These are phyloP conservation scores for Xestia sexstrigata DNA, from an alignment of 2,888 invertebrate genomes.

Conservation along the genomic window DNA sequence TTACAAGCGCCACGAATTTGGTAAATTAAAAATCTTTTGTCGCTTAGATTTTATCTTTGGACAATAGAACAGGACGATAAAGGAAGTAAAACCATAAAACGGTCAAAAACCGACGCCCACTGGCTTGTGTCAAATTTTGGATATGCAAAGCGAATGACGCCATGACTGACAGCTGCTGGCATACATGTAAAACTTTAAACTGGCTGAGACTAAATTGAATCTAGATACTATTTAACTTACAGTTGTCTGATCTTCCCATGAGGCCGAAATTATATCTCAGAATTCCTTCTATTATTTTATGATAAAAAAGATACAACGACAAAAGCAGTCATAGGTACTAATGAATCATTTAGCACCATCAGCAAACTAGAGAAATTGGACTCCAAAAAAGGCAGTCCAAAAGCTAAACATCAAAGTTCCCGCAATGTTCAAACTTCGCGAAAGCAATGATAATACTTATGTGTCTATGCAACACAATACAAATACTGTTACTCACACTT, in stretches of 20 bases:
- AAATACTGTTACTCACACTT: conserved; percentile 40
- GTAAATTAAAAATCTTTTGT: conserved; percentile 68
- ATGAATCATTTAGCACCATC: not conserved
- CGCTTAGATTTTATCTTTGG: conserved; percentile 67
- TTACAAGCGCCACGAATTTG: conserved; percentile 64
- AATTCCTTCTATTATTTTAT: no score
- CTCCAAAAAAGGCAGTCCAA: conserved; percentile 4
- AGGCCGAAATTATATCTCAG: not conserved
- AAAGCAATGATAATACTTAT: conserved; percentile 40
- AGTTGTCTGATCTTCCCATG: not conserved
- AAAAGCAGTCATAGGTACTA: not conserved
- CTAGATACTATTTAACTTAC: not conserved
- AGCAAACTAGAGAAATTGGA: conserved; percentile 1
- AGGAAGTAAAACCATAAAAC: conserved; percentile 74
- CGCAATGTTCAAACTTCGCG: conserved; percentile 21
- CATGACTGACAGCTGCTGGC: conserved; percentile 35
- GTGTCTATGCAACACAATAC: conserved; percentile 27
- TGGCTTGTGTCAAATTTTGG: conserved; percentile 66
- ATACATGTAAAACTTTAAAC: conserved; percentile 4
- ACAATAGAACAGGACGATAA: conserved; percentile 69
- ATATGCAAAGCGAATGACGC: conserved; percentile 57
- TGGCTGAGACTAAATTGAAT: conserved; percentile 14
- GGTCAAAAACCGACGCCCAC: conserved; percentile 71
- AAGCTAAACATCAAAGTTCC: conserved; percentile 10
- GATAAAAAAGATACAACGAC: not conserved